Conservation (phyloP, 2,888 invertebrate genomes). For the Drosophila fungiperda region DNA sequence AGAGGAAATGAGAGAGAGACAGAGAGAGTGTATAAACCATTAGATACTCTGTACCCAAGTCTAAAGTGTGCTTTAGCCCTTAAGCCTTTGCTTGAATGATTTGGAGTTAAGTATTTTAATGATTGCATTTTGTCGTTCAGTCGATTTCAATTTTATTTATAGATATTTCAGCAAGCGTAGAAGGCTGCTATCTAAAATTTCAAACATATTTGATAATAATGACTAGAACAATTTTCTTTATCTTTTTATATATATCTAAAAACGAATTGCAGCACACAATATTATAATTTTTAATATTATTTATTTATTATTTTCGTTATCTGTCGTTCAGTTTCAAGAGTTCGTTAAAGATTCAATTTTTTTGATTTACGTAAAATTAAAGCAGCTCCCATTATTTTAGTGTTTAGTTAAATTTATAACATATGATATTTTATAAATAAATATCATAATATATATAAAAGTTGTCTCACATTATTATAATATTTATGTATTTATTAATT, state of each 20-base stretch:
- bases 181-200: no score
- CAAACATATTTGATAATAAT: no score
- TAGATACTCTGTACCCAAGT: constrained; percentile 5
- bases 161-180: no score
- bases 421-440: no score
- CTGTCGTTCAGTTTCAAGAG: background rate
- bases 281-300: background rate
- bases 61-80: background rate
- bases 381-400: background rate
- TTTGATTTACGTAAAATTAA: background rate
- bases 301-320: background rate
- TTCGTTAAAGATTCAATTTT: no score
- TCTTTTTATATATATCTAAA: background rate
- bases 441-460: no score
- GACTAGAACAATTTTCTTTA: background rate
- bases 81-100: background rate
- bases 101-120: background rate
- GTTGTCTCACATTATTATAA: background rate
- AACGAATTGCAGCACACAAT: background rate
- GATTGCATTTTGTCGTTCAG: background rate
- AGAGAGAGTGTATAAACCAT: background rate
- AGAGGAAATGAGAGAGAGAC: background rate
- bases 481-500: background rate
- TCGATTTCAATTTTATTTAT: no score
- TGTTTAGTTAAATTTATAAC: no score